A percentile compares a stretch with the other conserved stretches of the same genome.
Evolutionary conservation across 2,888 invertebrate species (phyloP).

Genomic region (Chirona hameri): DNA sequence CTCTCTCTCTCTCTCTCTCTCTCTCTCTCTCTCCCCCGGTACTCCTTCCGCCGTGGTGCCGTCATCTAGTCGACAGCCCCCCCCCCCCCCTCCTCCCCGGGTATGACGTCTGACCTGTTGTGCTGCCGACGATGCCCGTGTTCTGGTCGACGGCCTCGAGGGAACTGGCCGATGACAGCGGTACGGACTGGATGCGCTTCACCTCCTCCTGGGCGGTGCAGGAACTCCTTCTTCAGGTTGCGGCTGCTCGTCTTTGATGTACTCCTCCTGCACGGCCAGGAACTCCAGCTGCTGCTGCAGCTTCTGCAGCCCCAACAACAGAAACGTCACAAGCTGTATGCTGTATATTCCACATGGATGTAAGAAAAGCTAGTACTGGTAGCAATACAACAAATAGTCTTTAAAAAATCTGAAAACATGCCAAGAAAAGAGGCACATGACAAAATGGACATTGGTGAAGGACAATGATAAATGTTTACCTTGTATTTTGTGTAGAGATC

Average conservation of each 20-base stretch:
- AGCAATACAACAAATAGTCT: too few relatives aligned
- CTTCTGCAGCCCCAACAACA: slow-evolving; percentile 62
- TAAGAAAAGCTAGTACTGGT: too few relatives aligned
- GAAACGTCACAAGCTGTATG: not conserved
- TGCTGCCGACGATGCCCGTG: slow-evolving; percentile 98
- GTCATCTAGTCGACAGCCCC: too few relatives aligned
- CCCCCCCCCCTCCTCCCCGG: too few relatives aligned
- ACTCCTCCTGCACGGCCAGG: slow-evolving; percentile 97
- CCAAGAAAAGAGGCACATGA: too few relatives aligned
- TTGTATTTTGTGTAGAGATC: slow-evolving; percentile 95
- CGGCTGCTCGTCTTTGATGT: slow-evolving; percentile 98
- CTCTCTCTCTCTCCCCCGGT: too few relatives aligned
- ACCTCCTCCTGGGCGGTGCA: slow-evolving; percentile 88
- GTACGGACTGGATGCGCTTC: slow-evolving; percentile 97
- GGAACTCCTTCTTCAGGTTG: slow-evolving; percentile 97
- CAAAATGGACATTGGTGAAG: too few relatives aligned
- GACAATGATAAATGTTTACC: slow-evolving; percentile 58
- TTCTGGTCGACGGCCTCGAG: slow-evolving; percentile 99
- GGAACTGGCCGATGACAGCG: slow-evolving; percentile 96
- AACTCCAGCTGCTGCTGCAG: slow-evolving; percentile 94
- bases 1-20: too few relatives aligned
- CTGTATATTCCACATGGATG: too few relatives aligned
- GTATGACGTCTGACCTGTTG: slow-evolving; percentile 60
- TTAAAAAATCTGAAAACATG: too few relatives aligned
- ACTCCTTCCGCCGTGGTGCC: too few relatives aligned